Base-by-base conservation (phyloP, 2,888 invertebrate genomes). In the Chymomyza amoena region DNA sequence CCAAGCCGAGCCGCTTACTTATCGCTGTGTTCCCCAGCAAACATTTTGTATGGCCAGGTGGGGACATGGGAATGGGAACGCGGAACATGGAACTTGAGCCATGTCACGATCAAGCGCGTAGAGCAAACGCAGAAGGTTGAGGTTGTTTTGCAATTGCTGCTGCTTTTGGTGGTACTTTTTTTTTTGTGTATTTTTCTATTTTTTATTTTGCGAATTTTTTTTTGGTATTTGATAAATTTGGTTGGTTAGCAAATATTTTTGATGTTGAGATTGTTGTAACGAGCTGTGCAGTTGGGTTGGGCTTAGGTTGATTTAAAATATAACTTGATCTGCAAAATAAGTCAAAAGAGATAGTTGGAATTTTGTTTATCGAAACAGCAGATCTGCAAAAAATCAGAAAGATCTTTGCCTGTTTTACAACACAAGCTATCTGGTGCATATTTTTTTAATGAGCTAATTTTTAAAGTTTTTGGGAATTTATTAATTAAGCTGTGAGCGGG, bases 261-360 rank as follows among this genome's bases (percentile, higher is more conserved):
- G 13, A 45, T 45, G 39, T 45, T 13, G 39, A 45, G 39, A 45
- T 45, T 45, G 39, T 73, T 59, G 64, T 66, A 69, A 76, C 66
- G 72, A 69, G 61, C 71, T n/a, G 2, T 45, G 13, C 2, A n/a
- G 4, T 69, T 67, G 79, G 84, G 84, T 84, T 84, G 84, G 84
- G 81, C 81, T 84, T 84, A 88, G 84, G 81, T 79, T 88, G 82
- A 81, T 88, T 84, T 88, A 72, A 75, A 9, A 20, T 50, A 2
- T 45, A 45, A 45, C 39, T 61, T 18, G 61, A 9, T 13, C 18
- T 61, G 25, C 18, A 16, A 18, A 54, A 18, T 13, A 54, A 0
- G 32, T 2, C 16, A 54, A 54, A 54, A 18, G 15, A 86, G 13
- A 45, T 13, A 6, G 39, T 13, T 45, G 39, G 13, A 45, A 45